Evolutionary conservation across 2,888 invertebrate species (phyloP), one percentile per base, ranked within the genome.

Genomic region (Megastigmus dorsalis): DNA sequence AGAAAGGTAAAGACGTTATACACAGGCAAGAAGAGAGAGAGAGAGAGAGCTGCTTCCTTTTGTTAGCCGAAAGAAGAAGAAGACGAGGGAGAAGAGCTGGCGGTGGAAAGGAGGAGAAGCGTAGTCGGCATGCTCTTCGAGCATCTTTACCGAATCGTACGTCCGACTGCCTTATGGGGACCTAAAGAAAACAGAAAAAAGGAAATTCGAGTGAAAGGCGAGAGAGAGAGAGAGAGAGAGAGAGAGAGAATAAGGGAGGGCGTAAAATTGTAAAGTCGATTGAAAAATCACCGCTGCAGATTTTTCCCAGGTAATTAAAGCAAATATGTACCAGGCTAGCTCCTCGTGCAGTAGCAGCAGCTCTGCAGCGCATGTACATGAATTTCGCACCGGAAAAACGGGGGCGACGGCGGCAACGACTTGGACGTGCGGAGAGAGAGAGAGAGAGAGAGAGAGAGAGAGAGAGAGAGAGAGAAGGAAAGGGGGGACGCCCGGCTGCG

Each of bases 1-100:
- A 66, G 66, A 77, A 74, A 77, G n/a, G 76, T 77, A 76, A 76
- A 76, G 76, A 74, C 73, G 76, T 33, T 69, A 67, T n/a, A n/a
- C n/a, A n/a, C n/a, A n/a, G n/a, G n/a, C n/a, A n/a, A n/a, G n/a
- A n/a, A n/a, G n/a, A n/a, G n/a, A n/a, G n/a, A n/a, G n/a, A n/a
- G n/a, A n/a, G n/a, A n/a, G 66, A 60, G 57, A 74, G 74, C n/a
- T n/a, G 54, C 73, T 36, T 13, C 33, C 67, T 68, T 74, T 55
- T 68, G 67, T 74, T 62, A 55, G 62, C 23, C 57, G 55, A 41
- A 72, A 57, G 74, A 33, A 15, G 67, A 70, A 62, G 66, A 33
- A 15, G 67, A 70, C 59, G 66, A 43, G 52, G 59, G 43, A 55
- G 74, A 15, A 38, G 30, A 54, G 7, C 38, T 3, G 41, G 13